Percentiles rank a stretch among this genome's conserved stretches.
Evolutionary conservation across 53 echinoderm and acorn worm genomes (phyloP).

Genomic region (Temnopleurus reevesii): DNA sequence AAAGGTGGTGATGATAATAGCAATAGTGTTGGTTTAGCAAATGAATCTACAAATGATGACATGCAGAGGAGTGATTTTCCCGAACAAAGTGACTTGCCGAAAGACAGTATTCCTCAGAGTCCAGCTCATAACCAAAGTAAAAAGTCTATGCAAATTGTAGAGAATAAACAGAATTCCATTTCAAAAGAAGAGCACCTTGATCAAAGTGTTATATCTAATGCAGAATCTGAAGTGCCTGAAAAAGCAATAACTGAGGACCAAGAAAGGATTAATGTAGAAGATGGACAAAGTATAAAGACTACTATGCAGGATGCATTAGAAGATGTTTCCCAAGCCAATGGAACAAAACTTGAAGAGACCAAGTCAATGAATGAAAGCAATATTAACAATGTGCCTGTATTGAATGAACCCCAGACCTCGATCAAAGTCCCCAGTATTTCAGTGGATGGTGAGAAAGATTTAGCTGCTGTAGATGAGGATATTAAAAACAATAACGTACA

Average conservation of each 20-base stretch:
- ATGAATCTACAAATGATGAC: background rate
- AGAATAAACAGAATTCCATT: background rate
- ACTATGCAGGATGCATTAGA: background rate
- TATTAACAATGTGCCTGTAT: background rate
- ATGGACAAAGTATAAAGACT: background rate
- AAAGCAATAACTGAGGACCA: background rate
- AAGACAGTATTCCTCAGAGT: constrained; percentile 45
- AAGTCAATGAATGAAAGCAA: background rate
- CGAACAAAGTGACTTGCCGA: constrained; percentile 37
- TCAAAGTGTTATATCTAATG: background rate
- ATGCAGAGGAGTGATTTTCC: background rate
- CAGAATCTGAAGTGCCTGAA: background rate
- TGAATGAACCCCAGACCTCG: background rate
- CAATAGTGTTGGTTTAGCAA: background rate
- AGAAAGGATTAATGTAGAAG: background rate
- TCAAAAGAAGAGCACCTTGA: constrained; percentile 15
- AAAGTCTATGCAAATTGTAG: constrained; percentile 3
- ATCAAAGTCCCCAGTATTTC: background rate
- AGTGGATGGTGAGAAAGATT: background rate
- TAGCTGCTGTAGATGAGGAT: background rate
- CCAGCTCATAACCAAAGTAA: constrained; percentile 36
- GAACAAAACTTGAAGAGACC: constrained; percentile 26
- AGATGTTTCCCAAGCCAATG: constrained; percentile 6
- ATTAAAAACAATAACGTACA: background rate
- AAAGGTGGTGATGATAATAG: background rate